Conservation (phyloP, 1,140 invertebrate genomes). For the Tenebrio molitor region DNA sequence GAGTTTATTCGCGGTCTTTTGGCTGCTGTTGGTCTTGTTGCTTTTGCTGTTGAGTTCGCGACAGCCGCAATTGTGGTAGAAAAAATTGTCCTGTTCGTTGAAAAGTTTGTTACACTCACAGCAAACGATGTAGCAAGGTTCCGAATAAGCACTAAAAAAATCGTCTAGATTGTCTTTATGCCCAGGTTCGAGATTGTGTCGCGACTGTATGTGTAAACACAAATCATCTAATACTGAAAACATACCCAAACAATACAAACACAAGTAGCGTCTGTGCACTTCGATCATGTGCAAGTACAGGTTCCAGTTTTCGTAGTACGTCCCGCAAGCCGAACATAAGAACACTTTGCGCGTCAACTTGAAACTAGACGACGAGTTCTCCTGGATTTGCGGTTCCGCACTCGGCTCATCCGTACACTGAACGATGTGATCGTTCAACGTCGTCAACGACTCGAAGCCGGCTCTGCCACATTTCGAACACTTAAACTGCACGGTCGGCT, state of each 20-base stretch:
- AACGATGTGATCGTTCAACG: conserved; percentile 74
- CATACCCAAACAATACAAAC: conserved; percentile 83
- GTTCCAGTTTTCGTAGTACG: conserved; percentile 87
- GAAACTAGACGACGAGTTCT: conserved; percentile 66
- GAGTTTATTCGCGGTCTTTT: conserved; percentile 45
- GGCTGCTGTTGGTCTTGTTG: conserved; percentile 60
- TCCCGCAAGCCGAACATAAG: conserved; percentile 82
- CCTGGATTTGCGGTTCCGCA: conserved; percentile 62
- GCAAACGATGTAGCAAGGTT: conserved; percentile 81
- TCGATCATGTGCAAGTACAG: conserved; percentile 85
- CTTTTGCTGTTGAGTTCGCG: conserved; percentile 54
- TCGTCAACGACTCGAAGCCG: conserved; percentile 72
- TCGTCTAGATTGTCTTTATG: conserved; percentile 75
- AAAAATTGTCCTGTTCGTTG: conserved; percentile 79
- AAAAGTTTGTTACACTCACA: conserved; percentile 83
- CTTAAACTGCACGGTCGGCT: conserved; percentile 76
- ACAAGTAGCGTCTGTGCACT: conserved; percentile 82
- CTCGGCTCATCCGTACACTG: conserved; percentile 69
- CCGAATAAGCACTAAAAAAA: conserved; percentile 75
- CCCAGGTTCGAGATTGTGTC: conserved; percentile 80
- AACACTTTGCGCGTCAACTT: conserved; percentile 81
- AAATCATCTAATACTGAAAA: conserved; percentile 84
- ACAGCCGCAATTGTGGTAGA: conserved; percentile 76
- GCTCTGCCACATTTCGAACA: conserved; percentile 76
- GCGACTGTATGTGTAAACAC: conserved; percentile 79